These are phyloP conservation scores for Crocallis elinguaria DNA, from an alignment of 2,888 invertebrate genomes.

Conservation along the genomic window DNA sequence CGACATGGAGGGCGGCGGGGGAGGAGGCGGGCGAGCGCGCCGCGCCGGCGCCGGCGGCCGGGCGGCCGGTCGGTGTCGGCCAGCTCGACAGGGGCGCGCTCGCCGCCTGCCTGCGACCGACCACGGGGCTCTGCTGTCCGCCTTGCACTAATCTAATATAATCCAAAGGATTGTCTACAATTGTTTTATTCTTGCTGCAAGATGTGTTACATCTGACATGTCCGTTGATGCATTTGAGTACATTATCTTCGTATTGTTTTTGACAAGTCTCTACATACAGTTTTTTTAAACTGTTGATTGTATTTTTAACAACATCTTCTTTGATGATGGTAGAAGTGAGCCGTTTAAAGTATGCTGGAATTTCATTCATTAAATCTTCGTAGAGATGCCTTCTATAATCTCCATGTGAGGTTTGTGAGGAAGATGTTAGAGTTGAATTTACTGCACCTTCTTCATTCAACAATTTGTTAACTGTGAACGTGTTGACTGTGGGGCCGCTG, in stretches of 20 bases:
- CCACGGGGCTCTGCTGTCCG: background rate
- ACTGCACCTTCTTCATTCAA: background rate
- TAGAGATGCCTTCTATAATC: conserved; percentile 48
- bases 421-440: background rate
- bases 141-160: conserved; percentile 43
- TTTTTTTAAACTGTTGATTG: conserved; percentile 48
- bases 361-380: conserved; percentile 58
- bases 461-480: background rate
- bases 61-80: no score
- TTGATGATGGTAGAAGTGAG: conserved; percentile 44
- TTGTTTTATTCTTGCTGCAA: conserved; percentile 11
- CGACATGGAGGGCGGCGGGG: background rate
- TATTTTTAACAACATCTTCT: conserved; percentile 51
- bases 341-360: conserved; percentile 52
- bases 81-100: background rate
- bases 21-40: background rate
- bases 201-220: conserved; percentile 22
- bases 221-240: conserved; percentile 36
- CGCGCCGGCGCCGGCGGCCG: no score
- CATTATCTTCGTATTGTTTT: conserved; percentile 41
- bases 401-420: conserved; percentile 27
- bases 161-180: conserved; percentile 53
- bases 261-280: conserved; percentile 45
- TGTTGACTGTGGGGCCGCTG: background rate
- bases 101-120: background rate